A percentile compares a stretch with the other conserved stretches of the same genome.
These are phyloP conservation scores for Rhinogobio ventralis DNA, from an alignment of 2,797 vertebrate genomes.

Conservation along the genomic window DNA sequence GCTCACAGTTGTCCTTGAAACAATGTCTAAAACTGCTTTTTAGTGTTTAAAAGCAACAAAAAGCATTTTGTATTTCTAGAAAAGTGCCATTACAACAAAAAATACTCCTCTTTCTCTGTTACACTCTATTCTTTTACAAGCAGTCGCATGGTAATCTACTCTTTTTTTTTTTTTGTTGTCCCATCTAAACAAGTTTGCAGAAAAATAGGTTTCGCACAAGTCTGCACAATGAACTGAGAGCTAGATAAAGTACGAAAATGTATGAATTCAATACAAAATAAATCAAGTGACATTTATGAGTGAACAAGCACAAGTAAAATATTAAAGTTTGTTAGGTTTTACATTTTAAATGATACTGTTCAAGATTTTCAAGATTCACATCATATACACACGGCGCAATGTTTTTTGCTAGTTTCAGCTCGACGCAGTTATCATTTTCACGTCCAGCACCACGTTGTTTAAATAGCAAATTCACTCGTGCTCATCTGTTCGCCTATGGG, in stretches of 20 bases:
- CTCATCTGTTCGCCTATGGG: too few species aligned
- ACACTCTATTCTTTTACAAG: background rate
- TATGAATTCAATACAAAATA: background rate
- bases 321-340: background rate
- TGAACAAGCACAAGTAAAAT: background rate
- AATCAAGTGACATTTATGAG: background rate
- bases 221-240: background rate
- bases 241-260: background rate
- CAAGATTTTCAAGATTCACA: too few species aligned
- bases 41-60: background rate
- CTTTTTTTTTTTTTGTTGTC: background rate
- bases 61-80: background rate
- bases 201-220: background rate
- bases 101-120: background rate
- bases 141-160: background rate
- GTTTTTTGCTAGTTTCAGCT: too few species aligned
- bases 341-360: background rate
- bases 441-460: too few species aligned
- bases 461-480: too few species aligned
- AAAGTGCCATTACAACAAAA: slow-evolving; percentile 13
- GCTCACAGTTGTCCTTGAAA: background rate
- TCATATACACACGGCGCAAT: too few species aligned
- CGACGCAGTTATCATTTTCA: too few species aligned
- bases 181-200: background rate
- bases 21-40: background rate